Evolutionary conservation across 2,888 invertebrate genomes (phyloP).

Genomic region (Oeneis ivallda): DNA sequence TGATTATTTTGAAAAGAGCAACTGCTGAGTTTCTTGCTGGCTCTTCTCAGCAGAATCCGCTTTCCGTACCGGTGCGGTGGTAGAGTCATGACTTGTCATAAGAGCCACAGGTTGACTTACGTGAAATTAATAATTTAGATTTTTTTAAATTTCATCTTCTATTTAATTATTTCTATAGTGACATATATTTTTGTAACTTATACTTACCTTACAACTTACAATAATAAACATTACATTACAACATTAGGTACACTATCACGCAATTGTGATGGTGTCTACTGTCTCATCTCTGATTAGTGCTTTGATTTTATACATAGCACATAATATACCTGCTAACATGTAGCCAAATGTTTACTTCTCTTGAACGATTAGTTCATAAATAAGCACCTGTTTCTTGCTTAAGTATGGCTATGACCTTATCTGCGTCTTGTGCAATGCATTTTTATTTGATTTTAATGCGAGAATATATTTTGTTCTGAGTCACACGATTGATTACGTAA

Average conservation of each 20-base stretch:
- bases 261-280: neutral
- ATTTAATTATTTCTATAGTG: neutral
- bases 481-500: slow-evolving; percentile 14
- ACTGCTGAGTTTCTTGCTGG: no score
- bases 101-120: no score
- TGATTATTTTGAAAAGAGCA: no score
- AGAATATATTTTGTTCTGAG: slow-evolving; percentile 11
- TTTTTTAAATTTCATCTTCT: no score
- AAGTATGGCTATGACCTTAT: slow-evolving; percentile 13
- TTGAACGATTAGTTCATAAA: slow-evolving; percentile 12
- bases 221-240: neutral
- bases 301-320: slow-evolving; percentile 5
- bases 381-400: slow-evolving; percentile 6
- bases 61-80: no score
- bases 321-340: neutral
- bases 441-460: slow-evolving; percentile 15
- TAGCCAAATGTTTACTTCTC: slow-evolving; percentile 7
- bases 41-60: no score
- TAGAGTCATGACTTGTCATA: no score
- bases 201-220: neutral
- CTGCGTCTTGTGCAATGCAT: slow-evolving; percentile 12
- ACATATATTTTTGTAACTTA: neutral
- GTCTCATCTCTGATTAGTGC: neutral
- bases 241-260: neutral
- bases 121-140: no score